Conservation (phyloP, 2,113 vertebrate species). For the Passer domesticus region DNA sequence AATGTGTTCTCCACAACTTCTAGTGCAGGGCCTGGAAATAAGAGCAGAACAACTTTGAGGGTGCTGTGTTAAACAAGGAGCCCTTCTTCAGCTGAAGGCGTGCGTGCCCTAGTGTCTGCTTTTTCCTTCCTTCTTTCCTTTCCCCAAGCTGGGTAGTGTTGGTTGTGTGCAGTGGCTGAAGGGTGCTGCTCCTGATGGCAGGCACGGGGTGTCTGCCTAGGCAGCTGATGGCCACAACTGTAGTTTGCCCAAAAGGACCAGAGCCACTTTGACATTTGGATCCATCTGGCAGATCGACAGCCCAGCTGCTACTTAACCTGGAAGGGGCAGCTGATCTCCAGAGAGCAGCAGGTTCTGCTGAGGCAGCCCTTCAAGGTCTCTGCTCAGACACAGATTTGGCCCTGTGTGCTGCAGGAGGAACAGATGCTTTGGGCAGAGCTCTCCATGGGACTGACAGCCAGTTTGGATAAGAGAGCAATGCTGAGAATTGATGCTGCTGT, state of each 20-base stretch:
- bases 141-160: background rate
- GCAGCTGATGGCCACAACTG: background rate
- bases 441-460: accelerated
- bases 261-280: background rate
- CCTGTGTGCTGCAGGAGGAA: background rate
- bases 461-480: accelerated
- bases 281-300: background rate
- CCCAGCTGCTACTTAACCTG: background rate
- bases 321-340: background rate
- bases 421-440: background rate
- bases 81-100: background rate
- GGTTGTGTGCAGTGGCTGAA: background rate
- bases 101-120: background rate
- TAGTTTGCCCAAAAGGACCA: background rate
- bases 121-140: background rate
- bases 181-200: background rate
- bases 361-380: background rate
- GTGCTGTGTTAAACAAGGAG: background rate
- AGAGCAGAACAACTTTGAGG: background rate
- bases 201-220: background rate
- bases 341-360: background rate
- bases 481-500: background rate
- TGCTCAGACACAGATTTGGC: background rate
- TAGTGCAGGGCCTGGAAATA: background rate
- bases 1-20: background rate